These are phyloP conservation scores for Drosophila novamexicana DNA, from an alignment of 1,140 invertebrate species.

Conservation along the genomic window DNA sequence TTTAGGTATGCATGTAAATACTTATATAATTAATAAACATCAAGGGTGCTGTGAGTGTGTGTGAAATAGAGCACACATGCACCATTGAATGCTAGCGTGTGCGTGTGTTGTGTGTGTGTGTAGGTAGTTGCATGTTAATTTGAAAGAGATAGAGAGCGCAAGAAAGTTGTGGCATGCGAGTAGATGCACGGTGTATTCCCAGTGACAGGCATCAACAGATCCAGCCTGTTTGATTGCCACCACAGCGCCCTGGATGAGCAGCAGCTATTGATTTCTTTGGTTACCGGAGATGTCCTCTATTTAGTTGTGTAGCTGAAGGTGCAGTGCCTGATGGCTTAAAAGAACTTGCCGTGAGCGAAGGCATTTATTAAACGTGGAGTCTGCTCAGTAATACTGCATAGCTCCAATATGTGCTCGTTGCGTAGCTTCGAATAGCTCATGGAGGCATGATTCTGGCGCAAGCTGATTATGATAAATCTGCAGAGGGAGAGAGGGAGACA, in stretches of 20 bases:
- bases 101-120: background rate
- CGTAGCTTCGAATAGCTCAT: conserved; percentile 60
- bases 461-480: conserved; percentile 72
- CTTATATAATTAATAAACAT: conserved; percentile 20
- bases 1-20: conserved; percentile 20
- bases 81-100: conserved; percentile 3
- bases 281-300: background rate
- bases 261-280: conserved; percentile 12
- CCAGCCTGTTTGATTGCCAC: conserved; percentile 7
- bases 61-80: conserved; percentile 19
- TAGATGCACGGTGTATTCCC: background rate
- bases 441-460: conserved; percentile 55
- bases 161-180: background rate
- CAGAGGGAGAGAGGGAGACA: background rate
- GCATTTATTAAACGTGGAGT: conserved; percentile 68
- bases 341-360: conserved; percentile 64
- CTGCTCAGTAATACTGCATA: conserved; percentile 70
- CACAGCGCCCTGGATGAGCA: background rate
- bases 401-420: conserved; percentile 72
- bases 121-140: background rate
- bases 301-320: background rate
- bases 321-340: conserved; percentile 23
- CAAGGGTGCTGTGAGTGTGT: conserved; percentile 8
- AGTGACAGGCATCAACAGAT: conserved; percentile 3
- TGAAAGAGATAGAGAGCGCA: conserved; percentile 10